phyloP scores from a whole-genome alignment of 2,113 vertebrate genomes.

The Tenrec ecaudatus region DNA sequence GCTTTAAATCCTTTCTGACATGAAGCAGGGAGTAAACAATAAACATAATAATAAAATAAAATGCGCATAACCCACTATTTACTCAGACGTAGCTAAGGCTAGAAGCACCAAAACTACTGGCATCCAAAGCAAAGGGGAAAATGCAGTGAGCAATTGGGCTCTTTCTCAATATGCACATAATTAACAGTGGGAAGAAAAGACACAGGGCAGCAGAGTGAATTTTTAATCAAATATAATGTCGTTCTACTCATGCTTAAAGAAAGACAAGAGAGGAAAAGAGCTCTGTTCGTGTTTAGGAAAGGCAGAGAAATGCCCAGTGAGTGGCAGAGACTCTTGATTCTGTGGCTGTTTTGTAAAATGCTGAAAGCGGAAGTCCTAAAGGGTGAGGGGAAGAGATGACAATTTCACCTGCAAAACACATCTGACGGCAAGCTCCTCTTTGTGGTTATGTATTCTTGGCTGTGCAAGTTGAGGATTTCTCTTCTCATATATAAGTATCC shows the following conservation, averaged over 20 bases:
- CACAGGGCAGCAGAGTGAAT: not conserved
- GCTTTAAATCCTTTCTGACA: not conserved
- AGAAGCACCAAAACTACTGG: conserved; percentile 2
- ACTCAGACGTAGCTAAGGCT: not conserved
- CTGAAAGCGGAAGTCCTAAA: not conserved
- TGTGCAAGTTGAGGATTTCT: conserved; percentile 32
- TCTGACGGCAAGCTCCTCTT: not conserved
- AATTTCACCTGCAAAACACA: not conserved
- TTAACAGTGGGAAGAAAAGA: not conserved
- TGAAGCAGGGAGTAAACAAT: not conserved
- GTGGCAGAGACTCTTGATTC: not conserved
- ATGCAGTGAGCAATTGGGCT: not conserved
- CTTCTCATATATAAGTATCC: conserved; percentile 44
- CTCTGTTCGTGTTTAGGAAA: not conserved
- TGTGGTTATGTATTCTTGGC: not conserved
- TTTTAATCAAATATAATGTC: not conserved
- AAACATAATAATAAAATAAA: not conserved
- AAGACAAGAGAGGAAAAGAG: no score
- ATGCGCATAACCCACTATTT: not conserved
- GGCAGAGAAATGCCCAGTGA: not conserved
- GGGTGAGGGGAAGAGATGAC: not conserved
- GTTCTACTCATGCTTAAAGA: not conserved
- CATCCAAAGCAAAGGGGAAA: conserved; percentile 26
- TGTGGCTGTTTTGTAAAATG: conserved; percentile 42
- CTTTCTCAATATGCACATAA: conserved; percentile 38